These are phyloP conservation scores for Drosophila auraria DNA, from an alignment of 1,140 invertebrate genomes.

Conservation along the genomic window DNA sequence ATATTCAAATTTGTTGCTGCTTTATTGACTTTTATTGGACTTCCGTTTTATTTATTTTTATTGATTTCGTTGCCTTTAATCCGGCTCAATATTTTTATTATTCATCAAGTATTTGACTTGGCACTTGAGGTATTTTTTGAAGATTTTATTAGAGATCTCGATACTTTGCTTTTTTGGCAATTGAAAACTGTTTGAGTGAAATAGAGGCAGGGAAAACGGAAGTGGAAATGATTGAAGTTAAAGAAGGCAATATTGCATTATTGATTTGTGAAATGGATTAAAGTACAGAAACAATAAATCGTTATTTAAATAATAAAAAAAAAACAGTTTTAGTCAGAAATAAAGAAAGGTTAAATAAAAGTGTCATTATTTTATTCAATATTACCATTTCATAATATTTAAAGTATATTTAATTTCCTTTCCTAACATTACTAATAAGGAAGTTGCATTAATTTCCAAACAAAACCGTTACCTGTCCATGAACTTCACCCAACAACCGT, in stretches of 20 bases:
- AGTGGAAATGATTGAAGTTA: neutral
- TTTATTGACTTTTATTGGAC: constrained; percentile 41
- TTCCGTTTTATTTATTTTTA: constrained; percentile 45
- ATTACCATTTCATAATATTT: neutral
- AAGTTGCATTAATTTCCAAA: neutral
- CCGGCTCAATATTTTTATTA: constrained; percentile 53
- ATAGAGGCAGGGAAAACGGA: neutral
- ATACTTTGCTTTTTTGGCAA: constrained; percentile 12
- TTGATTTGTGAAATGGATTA: too few species aligned
- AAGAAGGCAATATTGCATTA: neutral
- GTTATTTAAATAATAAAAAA: neutral
- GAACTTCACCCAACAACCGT: constrained; percentile 19
- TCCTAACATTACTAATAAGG: neutral
- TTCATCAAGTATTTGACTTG: constrained; percentile 56
- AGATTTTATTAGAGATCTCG: constrained; percentile 36
- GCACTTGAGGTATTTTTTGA: constrained; percentile 46
- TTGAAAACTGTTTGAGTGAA: constrained; percentile 18
- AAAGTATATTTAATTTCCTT: neutral
- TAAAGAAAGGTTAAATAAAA: too few species aligned
- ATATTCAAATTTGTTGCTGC: constrained; percentile 27
- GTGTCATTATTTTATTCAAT: too few species aligned
- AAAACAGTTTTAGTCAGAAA: neutral
- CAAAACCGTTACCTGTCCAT: constrained; percentile 9
- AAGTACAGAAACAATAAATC: too few species aligned
- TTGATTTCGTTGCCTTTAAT: constrained; percentile 30